These are phyloP conservation scores for Pseudococcus longispinus DNA, from an alignment of 2,888 invertebrate genomes.

Conservation along the genomic window DNA sequence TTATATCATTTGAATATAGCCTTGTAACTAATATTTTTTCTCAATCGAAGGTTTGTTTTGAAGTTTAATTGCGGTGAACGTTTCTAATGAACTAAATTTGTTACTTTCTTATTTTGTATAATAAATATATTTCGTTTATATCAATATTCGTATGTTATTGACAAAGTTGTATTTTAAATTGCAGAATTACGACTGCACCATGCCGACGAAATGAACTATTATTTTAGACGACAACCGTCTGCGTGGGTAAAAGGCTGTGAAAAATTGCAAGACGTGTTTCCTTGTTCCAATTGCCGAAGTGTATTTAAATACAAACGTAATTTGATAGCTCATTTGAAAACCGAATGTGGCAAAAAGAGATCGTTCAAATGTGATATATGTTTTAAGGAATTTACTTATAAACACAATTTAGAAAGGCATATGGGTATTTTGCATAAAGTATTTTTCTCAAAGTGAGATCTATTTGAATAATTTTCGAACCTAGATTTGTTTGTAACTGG, in stretches of 20 bases:
- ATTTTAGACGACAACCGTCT: neutral
- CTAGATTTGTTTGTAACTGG: neutral
- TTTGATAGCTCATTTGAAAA: slow-evolving; percentile 46
- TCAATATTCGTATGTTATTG: neutral
- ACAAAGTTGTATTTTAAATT: neutral
- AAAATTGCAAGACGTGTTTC: neutral
- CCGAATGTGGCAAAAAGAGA: slow-evolving; percentile 48
- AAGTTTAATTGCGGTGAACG: no score
- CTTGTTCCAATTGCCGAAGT: slow-evolving; percentile 45
- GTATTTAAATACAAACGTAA: slow-evolving; percentile 52
- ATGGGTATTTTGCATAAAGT: slow-evolving; percentile 47
- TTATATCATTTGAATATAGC: no score
- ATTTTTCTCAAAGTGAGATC: neutral
- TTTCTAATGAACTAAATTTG: no score
- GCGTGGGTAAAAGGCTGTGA: neutral
- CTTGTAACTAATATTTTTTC: no score
- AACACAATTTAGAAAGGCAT: slow-evolving; percentile 60
- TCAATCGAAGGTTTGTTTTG: no score
- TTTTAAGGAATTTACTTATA: slow-evolving; percentile 62
- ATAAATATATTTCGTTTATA: no score
- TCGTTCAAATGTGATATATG: slow-evolving; percentile 60
- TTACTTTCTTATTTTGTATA: no score
- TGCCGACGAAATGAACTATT: neutral
- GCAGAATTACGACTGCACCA: neutral
- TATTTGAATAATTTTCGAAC: neutral